These are phyloP conservation scores for Sebastolobus alascanus DNA, from an alignment of 2,797 vertebrate genomes.

Conservation along the genomic window DNA sequence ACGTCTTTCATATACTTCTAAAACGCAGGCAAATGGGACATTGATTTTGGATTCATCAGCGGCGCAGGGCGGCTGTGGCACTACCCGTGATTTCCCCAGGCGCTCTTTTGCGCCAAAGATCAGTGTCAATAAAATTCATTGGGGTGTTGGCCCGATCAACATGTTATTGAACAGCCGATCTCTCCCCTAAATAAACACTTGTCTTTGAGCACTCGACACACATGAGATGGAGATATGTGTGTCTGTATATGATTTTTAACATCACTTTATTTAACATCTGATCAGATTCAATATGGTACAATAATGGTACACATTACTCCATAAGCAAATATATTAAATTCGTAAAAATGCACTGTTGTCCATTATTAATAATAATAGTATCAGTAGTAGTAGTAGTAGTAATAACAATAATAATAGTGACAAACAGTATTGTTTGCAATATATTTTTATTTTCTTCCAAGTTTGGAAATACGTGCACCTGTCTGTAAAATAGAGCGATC, in stretches of 20 bases:
- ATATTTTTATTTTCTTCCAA: background rate
- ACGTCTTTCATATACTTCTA: slow-evolving; percentile 83
- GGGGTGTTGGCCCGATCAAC: slow-evolving; percentile 86
- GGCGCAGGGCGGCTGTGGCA: slow-evolving; percentile 70
- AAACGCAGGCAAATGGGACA: slow-evolving; percentile 85
- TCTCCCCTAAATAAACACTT: slow-evolving; percentile 86
- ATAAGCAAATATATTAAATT: background rate
- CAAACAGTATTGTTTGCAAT: background rate
- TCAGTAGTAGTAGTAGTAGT: background rate
- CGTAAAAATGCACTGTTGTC: background rate
- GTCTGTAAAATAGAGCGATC: background rate
- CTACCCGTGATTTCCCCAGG: slow-evolving; percentile 90
- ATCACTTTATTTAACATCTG: slow-evolving; percentile 9
- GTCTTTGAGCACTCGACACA: slow-evolving; percentile 69
- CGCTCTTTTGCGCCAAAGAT: slow-evolving; percentile 88
- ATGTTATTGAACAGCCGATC: slow-evolving; percentile 85
- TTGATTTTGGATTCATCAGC: slow-evolving; percentile 91
- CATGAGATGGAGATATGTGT: slow-evolving; percentile 25
- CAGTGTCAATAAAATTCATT: slow-evolving; percentile 91
- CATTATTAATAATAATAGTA: background rate
- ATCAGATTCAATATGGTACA: background rate
- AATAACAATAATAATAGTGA: background rate
- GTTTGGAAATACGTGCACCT: background rate
- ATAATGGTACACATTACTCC: background rate
- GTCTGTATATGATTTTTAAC: background rate